A percentile compares a stretch with the other conserved stretches of the same genome.
Evolutionary conservation across 2,888 invertebrate species (phyloP).

Genomic region (Melikaiella ostensackeni): DNA sequence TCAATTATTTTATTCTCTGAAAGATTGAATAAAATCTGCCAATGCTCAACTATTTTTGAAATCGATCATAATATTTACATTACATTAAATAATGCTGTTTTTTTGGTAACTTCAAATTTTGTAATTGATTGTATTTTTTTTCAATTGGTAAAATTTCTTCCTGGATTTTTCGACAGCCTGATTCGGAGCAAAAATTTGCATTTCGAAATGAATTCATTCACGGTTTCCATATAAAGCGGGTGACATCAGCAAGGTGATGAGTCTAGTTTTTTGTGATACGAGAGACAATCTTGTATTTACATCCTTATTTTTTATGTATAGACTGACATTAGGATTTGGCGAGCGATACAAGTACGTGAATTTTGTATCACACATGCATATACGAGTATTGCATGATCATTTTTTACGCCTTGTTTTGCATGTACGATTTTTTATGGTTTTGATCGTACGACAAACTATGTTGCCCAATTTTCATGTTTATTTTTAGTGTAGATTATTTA

Average conservation of each 20-base stretch:
- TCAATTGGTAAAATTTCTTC: not conserved
- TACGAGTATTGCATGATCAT: slow-evolving; percentile 15
- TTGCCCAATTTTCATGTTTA: not conserved
- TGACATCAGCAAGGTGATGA: slow-evolving; percentile 38
- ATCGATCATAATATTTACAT: not conserved
- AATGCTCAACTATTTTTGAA: not conserved
- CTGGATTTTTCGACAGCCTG: slow-evolving; percentile 6
- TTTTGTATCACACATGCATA: slow-evolving; percentile 2
- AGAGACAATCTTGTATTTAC: slow-evolving; percentile 22
- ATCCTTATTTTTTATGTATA: slow-evolving; percentile 70
- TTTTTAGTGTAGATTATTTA: not conserved
- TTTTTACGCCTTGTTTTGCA: slow-evolving; percentile 45
- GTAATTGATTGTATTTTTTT: not conserved
- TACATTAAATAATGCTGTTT: not conserved
- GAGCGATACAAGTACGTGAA: slow-evolving; percentile 87
- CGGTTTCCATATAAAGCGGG: slow-evolving; percentile 22
- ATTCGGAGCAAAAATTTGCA: slow-evolving; percentile 28
- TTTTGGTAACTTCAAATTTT: not conserved
- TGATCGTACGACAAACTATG: not conserved
- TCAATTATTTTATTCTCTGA: not conserved
- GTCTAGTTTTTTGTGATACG: slow-evolving; percentile 40
- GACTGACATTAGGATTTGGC: slow-evolving; percentile 88
- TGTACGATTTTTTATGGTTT: slow-evolving; percentile 16
- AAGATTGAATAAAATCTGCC: not conserved
- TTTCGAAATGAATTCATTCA: slow-evolving; percentile 11